Base-by-base conservation (phyloP, 2,113 vertebrate species). In the Psephotus haematonotus region DNA sequence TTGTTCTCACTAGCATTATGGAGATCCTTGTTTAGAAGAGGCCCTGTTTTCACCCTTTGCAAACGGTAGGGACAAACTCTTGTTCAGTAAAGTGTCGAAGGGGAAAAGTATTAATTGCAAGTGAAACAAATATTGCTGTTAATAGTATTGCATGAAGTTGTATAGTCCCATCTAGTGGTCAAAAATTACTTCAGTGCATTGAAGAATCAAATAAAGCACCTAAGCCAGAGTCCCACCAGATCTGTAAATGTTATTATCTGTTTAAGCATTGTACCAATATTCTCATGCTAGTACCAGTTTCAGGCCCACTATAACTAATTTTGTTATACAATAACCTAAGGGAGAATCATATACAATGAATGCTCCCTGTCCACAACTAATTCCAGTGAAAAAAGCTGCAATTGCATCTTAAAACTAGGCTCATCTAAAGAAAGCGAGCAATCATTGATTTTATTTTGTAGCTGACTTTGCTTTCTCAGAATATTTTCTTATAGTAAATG, bases 151-250 rank as follows among this genome's bases (percentile, higher is more conserved):
- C 93, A 82, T 81, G 55, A 96, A 70, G 98, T 91, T 97, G 82
- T 64, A 92, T 27, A 97, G 96, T 97, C 47, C 97, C 98, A 98
- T 92, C 97, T 98, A 98, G 98, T 95, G 98, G 97, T 86, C 62
- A 96, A 77, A 79, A 82, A 84, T 55, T 44, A 63, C 72, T 82
- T 57, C n/a, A 50, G 72, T 47, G 4, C 33, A 43, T 2, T 14
- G 50, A 71, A 69, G 27, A 70, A 75, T 65, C 9, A 86, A 64
- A 88, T 25, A 59, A 24, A 76, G 37, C 33, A 60, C 8, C 31
- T 70, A 64, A 77, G 24, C 24, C 29, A 35, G 2, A 86, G 10
- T 74, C 71, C 17, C 43, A 68, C 22, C 12, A 52, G 50, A 74
- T 85, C 57, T 69, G 23, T 20, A 86, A 74, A 86, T 63, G 13